These are phyloP conservation scores for Eugnorisma glareosa DNA, from an alignment of 2,888 invertebrate genomes.

Conservation along the genomic window DNA sequence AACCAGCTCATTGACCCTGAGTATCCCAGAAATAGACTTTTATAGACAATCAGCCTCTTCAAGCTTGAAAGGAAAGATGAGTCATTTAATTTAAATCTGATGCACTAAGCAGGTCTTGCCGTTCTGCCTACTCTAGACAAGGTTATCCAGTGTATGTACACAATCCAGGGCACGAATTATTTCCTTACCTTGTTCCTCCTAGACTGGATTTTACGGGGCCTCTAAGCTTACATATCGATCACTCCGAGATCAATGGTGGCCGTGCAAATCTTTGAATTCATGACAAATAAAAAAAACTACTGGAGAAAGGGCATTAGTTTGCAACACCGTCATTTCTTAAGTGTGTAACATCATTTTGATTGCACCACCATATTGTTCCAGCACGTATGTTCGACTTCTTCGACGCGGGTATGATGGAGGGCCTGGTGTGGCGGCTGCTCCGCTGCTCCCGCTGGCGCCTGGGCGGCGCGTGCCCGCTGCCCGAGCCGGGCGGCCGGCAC, in stretches of 20 bases:
- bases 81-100: neutral
- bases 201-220: neutral
- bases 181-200: neutral
- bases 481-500: slow-evolving; percentile 81
- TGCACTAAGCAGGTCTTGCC: neutral
- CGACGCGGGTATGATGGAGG: slow-evolving; percentile 98
- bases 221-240: neutral
- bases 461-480: slow-evolving; percentile 88
- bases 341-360: neutral
- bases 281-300: neutral
- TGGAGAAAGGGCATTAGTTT: neutral
- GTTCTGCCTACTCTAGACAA: neutral
- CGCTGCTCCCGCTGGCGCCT: slow-evolving; percentile 92
- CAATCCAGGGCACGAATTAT: neutral
- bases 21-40: neutral
- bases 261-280: neutral
- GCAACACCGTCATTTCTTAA: neutral
- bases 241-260: neutral
- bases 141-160: neutral
- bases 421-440: slow-evolving; percentile 95
- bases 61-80: neutral
- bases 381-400: slow-evolving; percentile 98
- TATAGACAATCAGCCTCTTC: neutral
- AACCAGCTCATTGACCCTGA: neutral
- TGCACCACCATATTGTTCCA: slow-evolving; percentile 82